Evolutionary conservation across 2,113 vertebrate species (phyloP).

Genomic region (Narcine bancroftii): DNA sequence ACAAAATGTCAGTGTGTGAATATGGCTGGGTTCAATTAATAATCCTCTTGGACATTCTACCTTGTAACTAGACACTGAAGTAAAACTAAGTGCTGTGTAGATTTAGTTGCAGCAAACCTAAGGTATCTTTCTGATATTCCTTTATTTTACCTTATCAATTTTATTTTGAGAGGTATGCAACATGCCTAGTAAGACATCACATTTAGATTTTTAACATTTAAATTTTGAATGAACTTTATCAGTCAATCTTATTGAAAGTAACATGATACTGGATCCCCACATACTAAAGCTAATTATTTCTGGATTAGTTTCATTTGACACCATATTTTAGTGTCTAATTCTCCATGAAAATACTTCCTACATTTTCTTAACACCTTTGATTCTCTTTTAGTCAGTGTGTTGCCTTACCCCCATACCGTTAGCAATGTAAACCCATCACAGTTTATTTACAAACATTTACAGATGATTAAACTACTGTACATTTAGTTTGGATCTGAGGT

Average conservation of each 20-base stretch:
- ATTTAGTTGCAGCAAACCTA: conserved; percentile 30
- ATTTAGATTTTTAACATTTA: neutral
- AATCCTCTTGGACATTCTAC: conserved; percentile 55
- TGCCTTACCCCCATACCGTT: no score
- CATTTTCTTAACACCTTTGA: neutral
- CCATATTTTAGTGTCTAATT: neutral
- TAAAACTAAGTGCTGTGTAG: conserved; percentile 45
- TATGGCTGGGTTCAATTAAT: conserved; percentile 68
- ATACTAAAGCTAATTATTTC: neutral
- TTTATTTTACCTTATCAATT: conserved; percentile 18
- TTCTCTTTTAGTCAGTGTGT: neutral
- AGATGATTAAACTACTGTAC: neutral
- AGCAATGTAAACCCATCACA: neutral
- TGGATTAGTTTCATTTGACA: neutral
- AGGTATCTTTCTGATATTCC: conserved; percentile 36
- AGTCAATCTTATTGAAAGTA: neutral
- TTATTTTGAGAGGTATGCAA: conserved; percentile 3
- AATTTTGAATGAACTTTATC: conserved; percentile 3
- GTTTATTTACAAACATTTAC: neutral
- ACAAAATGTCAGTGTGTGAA: conserved; percentile 55
- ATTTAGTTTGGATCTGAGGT: neutral
- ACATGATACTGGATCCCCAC: neutral
- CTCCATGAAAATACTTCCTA: neutral
- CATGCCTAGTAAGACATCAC: neutral
- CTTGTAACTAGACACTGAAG: conserved; percentile 52